Evolutionary conservation across 2,888 invertebrate species (phyloP).

Genomic region (Drosophila algonquin): DNA sequence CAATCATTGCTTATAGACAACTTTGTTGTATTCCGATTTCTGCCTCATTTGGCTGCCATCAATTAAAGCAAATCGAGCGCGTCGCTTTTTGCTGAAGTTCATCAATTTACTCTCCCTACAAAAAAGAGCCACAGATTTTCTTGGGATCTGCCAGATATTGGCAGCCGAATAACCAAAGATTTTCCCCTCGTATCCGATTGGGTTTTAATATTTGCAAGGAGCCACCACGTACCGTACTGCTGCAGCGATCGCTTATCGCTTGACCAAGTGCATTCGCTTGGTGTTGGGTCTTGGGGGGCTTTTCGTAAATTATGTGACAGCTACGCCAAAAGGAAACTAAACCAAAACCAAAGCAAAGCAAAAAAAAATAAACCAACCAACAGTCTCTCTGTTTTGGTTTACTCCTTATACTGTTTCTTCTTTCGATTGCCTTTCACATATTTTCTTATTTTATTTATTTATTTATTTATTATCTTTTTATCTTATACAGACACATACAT

Average conservation of each 20-base stretch:
- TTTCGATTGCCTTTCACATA: too few species aligned
- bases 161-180: not conserved
- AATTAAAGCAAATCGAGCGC: slow-evolving; percentile 59
- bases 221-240: too few species aligned
- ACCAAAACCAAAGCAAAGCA: slow-evolving; percentile 50
- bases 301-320: slow-evolving; percentile 56
- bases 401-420: too few species aligned
- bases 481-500: too few species aligned
- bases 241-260: not conserved
- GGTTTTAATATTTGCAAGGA: slow-evolving; percentile 65
- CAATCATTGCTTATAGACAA: too few species aligned
- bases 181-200: slow-evolving; percentile 45
- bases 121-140: not conserved
- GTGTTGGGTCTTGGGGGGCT: not conserved
- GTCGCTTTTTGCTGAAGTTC: slow-evolving; percentile 47
- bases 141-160: too few species aligned
- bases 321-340: slow-evolving; percentile 61
- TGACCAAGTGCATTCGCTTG: slow-evolving; percentile 29
- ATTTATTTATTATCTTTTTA: too few species aligned
- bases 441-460: too few species aligned
- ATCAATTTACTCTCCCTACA: slow-evolving; percentile 22
- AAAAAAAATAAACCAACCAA: slow-evolving; percentile 39
- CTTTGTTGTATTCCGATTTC: slow-evolving; percentile 1
- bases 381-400: too few species aligned
- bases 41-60: slow-evolving; percentile 48